phyloP scores from a whole-genome alignment of 2,888 invertebrate species.

The Microdon myrmicae region DNA sequence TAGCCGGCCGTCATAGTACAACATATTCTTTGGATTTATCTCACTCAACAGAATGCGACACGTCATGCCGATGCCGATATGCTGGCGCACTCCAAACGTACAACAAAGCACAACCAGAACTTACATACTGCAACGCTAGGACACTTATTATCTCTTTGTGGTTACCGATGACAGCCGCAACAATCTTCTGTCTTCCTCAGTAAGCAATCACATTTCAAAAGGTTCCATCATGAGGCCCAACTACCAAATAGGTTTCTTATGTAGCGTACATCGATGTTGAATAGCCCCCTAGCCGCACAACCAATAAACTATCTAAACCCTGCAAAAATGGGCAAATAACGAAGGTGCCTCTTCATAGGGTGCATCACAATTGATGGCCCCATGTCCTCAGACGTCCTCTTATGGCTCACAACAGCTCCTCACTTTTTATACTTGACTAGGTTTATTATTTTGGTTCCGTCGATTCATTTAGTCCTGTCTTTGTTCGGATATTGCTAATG shows the following conservation, averaged over 20 bases:
- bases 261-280: too few species aligned
- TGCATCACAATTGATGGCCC: neutral
- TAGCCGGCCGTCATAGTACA: slow-evolving; percentile 41
- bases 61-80: slow-evolving; percentile 4
- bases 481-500: slow-evolving; percentile 39
- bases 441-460: slow-evolving; percentile 40
- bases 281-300: too few species aligned
- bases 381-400: neutral
- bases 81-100: slow-evolving; percentile 2
- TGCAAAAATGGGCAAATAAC: too few species aligned
- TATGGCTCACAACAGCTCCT: neutral
- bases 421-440: slow-evolving; percentile 19
- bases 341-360: slow-evolving; percentile 25
- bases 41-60: slow-evolving; percentile 29
- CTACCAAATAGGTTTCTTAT: too few species aligned
- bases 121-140: slow-evolving; percentile 24
- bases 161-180: slow-evolving; percentile 52
- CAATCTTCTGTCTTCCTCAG: slow-evolving; percentile 49
- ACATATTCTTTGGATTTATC: slow-evolving; percentile 46
- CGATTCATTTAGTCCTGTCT: slow-evolving; percentile 45
- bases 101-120: slow-evolving; percentile 27
- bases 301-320: too few species aligned
- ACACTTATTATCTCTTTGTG: slow-evolving; percentile 52
- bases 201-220: slow-evolving; percentile 48
- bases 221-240: slow-evolving; percentile 20